Conservation (phyloP, 2,888 invertebrate genomes). For the Entomobrya proxima region DNA sequence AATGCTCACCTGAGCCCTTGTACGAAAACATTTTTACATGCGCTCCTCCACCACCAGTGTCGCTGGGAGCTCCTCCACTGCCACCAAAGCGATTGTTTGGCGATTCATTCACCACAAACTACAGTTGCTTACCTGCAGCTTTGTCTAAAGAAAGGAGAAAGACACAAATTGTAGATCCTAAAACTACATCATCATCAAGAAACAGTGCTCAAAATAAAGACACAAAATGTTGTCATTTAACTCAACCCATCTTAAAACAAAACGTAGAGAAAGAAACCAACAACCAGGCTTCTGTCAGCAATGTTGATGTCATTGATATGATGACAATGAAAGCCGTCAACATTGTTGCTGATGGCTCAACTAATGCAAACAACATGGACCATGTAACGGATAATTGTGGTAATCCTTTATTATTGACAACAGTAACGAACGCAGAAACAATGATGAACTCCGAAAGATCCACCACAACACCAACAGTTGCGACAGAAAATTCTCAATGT, state of each 20-base stretch:
- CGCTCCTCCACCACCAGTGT: slow-evolving; percentile 55
- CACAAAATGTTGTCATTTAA: not conserved
- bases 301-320: not conserved
- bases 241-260: not conserved
- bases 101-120: slow-evolving; percentile 65
- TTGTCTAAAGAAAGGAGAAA: slow-evolving; percentile 21
- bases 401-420: slow-evolving; percentile 54
- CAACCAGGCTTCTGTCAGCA: not conserved
- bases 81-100: slow-evolving; percentile 65
- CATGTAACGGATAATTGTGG: slow-evolving; percentile 46
- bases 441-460: not conserved
- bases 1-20: slow-evolving; percentile 54
- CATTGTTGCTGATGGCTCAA: not conserved
- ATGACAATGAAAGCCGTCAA: slow-evolving; percentile 35
- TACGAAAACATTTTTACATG: slow-evolving; percentile 56
- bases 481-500: slow-evolving; percentile 18
- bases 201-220: not conserved
- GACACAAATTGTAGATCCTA: slow-evolving; percentile 20
- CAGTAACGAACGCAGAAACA: not conserved
- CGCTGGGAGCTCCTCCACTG: slow-evolving; percentile 60
- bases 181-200: not conserved
- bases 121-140: slow-evolving; percentile 58
- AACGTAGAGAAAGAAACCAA: not conserved
- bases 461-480: slow-evolving; percentile 18
- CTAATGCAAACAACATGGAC: not conserved